Base-by-base conservation (phyloP, 2,888 invertebrate species). In the Lamproptera curius region DNA sequence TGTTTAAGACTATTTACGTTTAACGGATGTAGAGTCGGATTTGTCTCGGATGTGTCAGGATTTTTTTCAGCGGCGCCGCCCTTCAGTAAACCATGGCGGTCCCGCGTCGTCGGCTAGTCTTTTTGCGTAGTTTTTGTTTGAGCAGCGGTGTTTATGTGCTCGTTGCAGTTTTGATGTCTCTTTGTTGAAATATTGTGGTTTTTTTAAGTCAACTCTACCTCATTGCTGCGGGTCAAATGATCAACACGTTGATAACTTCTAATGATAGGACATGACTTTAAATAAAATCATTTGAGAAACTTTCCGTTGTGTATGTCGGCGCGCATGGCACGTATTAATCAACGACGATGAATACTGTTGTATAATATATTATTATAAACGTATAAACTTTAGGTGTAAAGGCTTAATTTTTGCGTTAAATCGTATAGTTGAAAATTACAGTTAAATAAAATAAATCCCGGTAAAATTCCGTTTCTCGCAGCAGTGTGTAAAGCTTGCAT, bases 51-150 rank as follows among this genome's bases (percentile, higher is more conserved):
- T n/a, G n/a, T n/a, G n/a, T n/a, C n/a, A n/a, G n/a, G n/a, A n/a
- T n/a, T 50, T 53, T 59, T 69, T 55, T 78, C 75, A 81, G 81
- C 84, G 83, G 84, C 79, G 66, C 83, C 86, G 84, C 86, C 85
- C 79, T 75, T 67, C 75, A 64, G 62, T 65, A 71, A 58, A 76
- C 74, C 78, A 85, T 85, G 85, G 85, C 86, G 82, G 84, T 59
- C 60, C 62, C 64, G 65, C 70, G 73, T 73, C 70, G 65, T 70
- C 62, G 61, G 61, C 55, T 64, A 67, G 78, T 75, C 81, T 81
- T 83, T 81, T 79, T 73, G 62, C 70, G 72, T 70, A 54, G 54
- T 64, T 75, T 72, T 61, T 59, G 49, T 53, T 52, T 42, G 43
- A 36, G 20, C 36, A 39, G 40, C 37, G 38, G 46, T 42, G 51